phyloP scores from a whole-genome alignment of 2,797 vertebrate genomes.

The Vipera ursinii region DNA sequence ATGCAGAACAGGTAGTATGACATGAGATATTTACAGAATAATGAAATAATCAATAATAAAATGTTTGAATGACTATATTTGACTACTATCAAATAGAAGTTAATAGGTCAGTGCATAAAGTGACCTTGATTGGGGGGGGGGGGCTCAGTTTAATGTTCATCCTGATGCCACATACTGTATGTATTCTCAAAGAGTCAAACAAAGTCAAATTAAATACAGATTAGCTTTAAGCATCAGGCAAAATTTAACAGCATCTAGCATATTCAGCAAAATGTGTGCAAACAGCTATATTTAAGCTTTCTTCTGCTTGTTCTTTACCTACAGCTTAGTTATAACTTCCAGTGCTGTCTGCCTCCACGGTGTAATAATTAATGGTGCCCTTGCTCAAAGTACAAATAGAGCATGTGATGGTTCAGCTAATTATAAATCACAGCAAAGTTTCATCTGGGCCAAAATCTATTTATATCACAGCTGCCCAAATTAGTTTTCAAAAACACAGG shows the following conservation, averaged over 20 bases:
- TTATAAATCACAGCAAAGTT: slow-evolving; percentile 65
- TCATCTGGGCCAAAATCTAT: slow-evolving; percentile 65
- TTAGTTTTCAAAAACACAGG: slow-evolving; percentile 61
- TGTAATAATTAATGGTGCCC: slow-evolving; percentile 60
- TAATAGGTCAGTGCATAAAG: background rate
- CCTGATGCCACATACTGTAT: background rate
- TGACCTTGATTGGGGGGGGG: background rate
- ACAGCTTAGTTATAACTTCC: slow-evolving; percentile 48
- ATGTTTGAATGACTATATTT: background rate
- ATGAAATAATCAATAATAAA: background rate
- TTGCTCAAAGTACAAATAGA: slow-evolving; percentile 57
- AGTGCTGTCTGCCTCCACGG: slow-evolving; percentile 44
- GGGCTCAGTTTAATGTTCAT: background rate
- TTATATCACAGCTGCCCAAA: slow-evolving; percentile 68
- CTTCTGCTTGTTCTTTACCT: background rate
- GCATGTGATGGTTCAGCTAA: slow-evolving; percentile 71
- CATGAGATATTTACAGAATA: background rate
- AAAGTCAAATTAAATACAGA: background rate
- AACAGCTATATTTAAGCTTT: slow-evolving; percentile 58
- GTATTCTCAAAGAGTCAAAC: slow-evolving; percentile 3
- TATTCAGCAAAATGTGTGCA: slow-evolving; percentile 59
- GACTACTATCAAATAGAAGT: background rate
- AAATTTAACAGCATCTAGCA: slow-evolving; percentile 30
- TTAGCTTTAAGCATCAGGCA: slow-evolving; percentile 28
- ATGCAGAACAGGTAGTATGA: background rate